A percentile compares a stretch with the other conserved stretches of the same genome.
Conservation (phyloP, 2,797 vertebrate genomes). For the Alosa sapidissima region DNA sequence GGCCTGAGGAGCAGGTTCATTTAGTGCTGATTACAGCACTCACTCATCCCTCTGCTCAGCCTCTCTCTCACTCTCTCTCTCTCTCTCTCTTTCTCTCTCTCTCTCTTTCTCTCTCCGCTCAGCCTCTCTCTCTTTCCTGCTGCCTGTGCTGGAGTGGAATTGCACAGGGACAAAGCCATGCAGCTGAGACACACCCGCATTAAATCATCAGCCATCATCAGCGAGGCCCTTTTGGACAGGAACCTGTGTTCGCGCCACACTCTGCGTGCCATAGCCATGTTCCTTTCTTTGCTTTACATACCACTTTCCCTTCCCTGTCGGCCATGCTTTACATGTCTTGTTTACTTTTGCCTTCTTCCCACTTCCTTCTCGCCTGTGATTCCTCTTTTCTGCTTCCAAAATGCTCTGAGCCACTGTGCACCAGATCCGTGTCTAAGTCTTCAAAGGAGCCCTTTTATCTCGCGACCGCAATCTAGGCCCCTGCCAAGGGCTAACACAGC, state of each 20-base stretch:
- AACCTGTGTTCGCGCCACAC: constrained; percentile 37
- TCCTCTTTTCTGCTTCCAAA: constrained; percentile 77
- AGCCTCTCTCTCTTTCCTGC: background rate
- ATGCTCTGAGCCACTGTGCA: constrained; percentile 69
- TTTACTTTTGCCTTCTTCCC: constrained; percentile 69
- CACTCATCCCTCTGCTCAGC: constrained; percentile 52
- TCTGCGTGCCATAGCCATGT: constrained; percentile 65
- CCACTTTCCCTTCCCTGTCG: constrained; percentile 54
- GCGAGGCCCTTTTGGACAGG: background rate
- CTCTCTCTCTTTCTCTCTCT: background rate
- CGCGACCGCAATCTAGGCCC: constrained; percentile 55
- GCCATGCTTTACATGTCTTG: constrained; percentile 60
- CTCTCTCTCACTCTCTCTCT: background rate
- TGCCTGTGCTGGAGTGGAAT: constrained; percentile 52
- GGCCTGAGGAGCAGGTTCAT: constrained; percentile 54
- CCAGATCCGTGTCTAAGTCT: constrained; percentile 67
- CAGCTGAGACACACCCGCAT: background rate
- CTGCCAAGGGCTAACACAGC: constrained; percentile 59
- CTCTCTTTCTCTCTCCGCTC: background rate
- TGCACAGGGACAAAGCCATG: background rate
- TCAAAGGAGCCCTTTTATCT: constrained; percentile 75
- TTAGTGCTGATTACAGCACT: constrained; percentile 63
- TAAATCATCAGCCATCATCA: background rate
- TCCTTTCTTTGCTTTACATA: constrained; percentile 65
- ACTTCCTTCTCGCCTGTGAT: constrained; percentile 59